Conservation (phyloP, 2,113 vertebrate genomes). For the Heterochromis multidens region DNA sequence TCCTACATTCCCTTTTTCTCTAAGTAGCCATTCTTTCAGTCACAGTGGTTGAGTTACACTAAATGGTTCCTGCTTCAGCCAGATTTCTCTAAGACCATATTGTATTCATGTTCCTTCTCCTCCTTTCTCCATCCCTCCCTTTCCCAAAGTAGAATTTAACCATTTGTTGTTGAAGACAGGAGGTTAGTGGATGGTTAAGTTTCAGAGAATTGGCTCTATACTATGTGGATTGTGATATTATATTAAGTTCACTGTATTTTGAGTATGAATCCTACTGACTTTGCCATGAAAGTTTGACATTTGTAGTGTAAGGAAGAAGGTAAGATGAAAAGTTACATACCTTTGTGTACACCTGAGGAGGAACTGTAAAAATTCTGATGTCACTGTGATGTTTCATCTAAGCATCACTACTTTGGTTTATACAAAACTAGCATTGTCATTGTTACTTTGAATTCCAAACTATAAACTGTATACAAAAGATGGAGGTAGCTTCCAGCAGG, state of each 20-base stretch:
- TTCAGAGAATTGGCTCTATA: not conserved
- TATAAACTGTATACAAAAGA: not conserved
- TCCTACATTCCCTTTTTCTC: not conserved
- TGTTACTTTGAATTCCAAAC: not conserved
- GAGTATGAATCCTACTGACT: not conserved
- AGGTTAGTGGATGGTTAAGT: not conserved
- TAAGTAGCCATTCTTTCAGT: not conserved
- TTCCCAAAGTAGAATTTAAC: not conserved
- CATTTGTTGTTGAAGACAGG: not conserved
- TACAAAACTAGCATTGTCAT: not conserved
- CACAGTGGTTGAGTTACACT: not conserved
- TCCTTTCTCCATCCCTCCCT: not conserved
- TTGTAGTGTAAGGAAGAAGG: not conserved
- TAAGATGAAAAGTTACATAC: not conserved
- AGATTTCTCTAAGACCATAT: not conserved
- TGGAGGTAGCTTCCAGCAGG: not conserved
- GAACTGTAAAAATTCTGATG: not conserved
- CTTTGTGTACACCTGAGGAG: not conserved
- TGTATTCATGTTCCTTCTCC: not conserved
- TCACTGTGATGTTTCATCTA: not conserved
- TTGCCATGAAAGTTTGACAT: not conserved
- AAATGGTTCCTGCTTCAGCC: not conserved
- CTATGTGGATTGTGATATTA: not conserved
- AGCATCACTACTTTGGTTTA: not conserved
- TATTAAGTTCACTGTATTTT: not conserved